Evolutionary conservation across 2,113 vertebrate species (phyloP).

Genomic region (Ctenomys sociabilis): DNA sequence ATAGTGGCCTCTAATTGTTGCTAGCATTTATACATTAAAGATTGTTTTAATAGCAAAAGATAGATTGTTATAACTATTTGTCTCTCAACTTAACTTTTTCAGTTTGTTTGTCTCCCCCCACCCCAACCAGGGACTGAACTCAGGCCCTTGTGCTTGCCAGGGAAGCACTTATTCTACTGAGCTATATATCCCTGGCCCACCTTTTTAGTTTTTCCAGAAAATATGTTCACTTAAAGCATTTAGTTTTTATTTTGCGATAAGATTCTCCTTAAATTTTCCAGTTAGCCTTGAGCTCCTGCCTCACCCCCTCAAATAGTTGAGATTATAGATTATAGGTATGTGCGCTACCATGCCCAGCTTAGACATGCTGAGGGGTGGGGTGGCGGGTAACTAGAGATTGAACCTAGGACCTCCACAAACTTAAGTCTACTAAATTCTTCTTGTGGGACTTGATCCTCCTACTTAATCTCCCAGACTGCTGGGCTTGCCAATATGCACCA

Average conservation of each 20-base stretch:
- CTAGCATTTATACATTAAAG: neutral
- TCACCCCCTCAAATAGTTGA: neutral
- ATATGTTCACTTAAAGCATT: neutral
- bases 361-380: neutral
- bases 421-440: neutral
- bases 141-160: no score
- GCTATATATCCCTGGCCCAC: no score
- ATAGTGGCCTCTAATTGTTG: neutral
- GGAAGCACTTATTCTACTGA: no score
- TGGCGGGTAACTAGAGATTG: neutral
- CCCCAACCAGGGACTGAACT: no score
- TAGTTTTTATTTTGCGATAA: neutral
- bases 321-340: neutral
- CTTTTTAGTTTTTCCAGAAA: neutral
- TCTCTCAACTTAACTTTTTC: neutral
- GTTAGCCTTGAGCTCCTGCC: neutral
- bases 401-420: neutral
- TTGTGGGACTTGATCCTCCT: neutral
- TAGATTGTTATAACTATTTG: neutral
- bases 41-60: slow-evolving; percentile 31
- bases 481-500: neutral
- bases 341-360: neutral
- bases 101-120: no score
- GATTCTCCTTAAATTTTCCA: neutral
- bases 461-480: neutral